phyloP scores from a whole-genome alignment of 2,113 vertebrate genomes.

The Guaruba guarouba region DNA sequence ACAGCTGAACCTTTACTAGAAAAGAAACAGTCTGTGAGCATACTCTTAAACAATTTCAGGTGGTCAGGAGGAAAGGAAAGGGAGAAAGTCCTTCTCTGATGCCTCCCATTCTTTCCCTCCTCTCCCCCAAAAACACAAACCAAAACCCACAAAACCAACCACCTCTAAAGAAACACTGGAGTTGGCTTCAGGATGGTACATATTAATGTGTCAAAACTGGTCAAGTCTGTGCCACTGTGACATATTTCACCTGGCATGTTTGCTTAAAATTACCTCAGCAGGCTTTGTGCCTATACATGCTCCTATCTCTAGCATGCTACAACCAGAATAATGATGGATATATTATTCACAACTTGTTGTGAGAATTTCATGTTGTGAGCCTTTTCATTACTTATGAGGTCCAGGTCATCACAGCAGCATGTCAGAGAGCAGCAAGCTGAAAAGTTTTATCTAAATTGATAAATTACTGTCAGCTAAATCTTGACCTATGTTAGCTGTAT shows the following conservation, averaged over 20 bases:
- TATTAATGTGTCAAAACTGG: background rate
- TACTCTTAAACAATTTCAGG: background rate
- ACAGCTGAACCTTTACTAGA: background rate
- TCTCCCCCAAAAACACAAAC: fast-evolving
- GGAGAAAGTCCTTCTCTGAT: background rate
- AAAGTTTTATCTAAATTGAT: background rate
- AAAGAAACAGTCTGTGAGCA: background rate
- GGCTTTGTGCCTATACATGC: background rate
- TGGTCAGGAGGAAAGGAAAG: background rate
- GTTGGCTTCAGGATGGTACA: background rate
- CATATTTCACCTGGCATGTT: background rate
- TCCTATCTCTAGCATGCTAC: background rate
- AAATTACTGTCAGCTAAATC: background rate
- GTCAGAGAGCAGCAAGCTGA: background rate
- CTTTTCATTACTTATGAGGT: background rate
- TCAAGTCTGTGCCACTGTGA: background rate
- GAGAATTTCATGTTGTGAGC: background rate
- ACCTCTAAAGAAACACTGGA: background rate
- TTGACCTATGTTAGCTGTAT: background rate
- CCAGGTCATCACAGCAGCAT: background rate
- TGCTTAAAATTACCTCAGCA: background rate
- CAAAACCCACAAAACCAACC: background rate
- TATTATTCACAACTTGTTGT: background rate
- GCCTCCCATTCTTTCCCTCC: fast-evolving
- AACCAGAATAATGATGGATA: background rate